phyloP scores from a whole-genome alignment of 2,797 vertebrate species.

The Phyllotis vaccarum region DNA sequence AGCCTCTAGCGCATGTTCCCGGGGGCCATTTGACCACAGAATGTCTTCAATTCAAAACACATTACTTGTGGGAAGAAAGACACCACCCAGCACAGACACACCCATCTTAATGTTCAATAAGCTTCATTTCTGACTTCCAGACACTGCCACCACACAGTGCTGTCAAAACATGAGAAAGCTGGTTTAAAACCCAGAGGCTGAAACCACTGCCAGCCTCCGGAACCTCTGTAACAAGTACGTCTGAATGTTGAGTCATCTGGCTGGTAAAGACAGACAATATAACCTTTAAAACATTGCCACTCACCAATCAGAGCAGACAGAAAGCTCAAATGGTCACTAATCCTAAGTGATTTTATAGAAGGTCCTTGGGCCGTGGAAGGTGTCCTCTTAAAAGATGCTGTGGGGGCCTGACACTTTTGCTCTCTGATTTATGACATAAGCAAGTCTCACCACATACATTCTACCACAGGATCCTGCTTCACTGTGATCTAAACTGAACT shows the following conservation, averaged over 20 bases:
- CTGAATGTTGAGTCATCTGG: neutral
- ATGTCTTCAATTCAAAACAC: slow-evolving; percentile 73
- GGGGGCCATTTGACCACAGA: slow-evolving; percentile 62
- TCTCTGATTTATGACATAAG: neutral
- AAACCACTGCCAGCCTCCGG: neutral
- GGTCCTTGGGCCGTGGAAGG: neutral
- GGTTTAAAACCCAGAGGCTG: neutral
- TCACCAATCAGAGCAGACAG: neutral
- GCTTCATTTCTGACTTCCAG: slow-evolving; percentile 63
- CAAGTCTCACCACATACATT: neutral
- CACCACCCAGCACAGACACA: slow-evolving; percentile 49
- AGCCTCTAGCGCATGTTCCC: slow-evolving; percentile 33
- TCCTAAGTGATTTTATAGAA: neutral
- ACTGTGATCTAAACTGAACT: too few species aligned
- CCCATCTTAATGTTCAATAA: slow-evolving; percentile 56
- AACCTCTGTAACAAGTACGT: slow-evolving; percentile 7
- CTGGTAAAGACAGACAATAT: neutral
- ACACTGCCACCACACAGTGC: slow-evolving; percentile 50
- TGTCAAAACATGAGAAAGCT: slow-evolving; percentile 30
- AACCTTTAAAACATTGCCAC: neutral
- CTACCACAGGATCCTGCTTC: neutral
- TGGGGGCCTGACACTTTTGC: neutral
- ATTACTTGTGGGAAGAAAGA: slow-evolving; percentile 67
- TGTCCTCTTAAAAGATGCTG: neutral
- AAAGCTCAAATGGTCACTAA: neutral